A percentile compares a stretch with the other conserved stretches of the same genome.
These are phyloP conservation scores for Papilio polytes DNA, from an alignment of 1,140 invertebrate species.

Conservation along the genomic window DNA sequence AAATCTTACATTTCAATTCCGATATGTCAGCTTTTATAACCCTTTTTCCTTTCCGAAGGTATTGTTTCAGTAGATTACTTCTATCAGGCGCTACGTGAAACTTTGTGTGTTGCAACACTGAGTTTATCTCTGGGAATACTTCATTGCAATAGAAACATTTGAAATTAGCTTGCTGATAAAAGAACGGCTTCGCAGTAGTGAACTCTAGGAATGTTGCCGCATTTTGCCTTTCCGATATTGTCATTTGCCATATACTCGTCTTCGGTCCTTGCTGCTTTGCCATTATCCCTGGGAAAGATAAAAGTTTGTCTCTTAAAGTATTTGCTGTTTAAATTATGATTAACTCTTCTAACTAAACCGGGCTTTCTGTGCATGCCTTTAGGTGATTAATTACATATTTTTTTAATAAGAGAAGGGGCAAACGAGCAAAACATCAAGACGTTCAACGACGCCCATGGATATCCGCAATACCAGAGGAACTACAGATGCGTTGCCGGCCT, in stretches of 20 bases:
- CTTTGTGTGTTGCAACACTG: conserved; percentile 65
- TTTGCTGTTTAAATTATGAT: background rate
- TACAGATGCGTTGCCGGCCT: too few relatives aligned
- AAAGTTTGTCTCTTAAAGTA: conserved; percentile 53
- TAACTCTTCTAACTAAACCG: conserved; percentile 19
- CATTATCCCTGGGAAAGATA: conserved; percentile 68
- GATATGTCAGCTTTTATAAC: conserved; percentile 79
- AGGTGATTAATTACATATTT: background rate
- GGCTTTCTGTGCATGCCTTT: background rate
- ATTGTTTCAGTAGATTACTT: conserved; percentile 63
- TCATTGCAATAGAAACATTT: conserved; percentile 79
- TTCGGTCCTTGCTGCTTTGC: conserved; percentile 56
- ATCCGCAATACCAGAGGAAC: too few relatives aligned
- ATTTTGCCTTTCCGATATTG: conserved; percentile 73
- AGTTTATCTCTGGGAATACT: conserved; percentile 71
- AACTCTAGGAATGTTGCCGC: conserved; percentile 72
- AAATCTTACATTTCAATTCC: conserved; percentile 67
- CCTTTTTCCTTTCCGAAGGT: conserved; percentile 74
- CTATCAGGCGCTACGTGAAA: conserved; percentile 64
- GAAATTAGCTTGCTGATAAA: conserved; percentile 76
- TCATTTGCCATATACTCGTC: conserved; percentile 80
- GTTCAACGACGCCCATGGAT: too few relatives aligned
- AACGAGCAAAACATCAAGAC: too few relatives aligned
- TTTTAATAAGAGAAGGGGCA: too few relatives aligned
- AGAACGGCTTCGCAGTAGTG: conserved; percentile 74